Base-by-base conservation (phyloP, 2,888 invertebrate genomes). In the Hyposoter dolosus region DNA sequence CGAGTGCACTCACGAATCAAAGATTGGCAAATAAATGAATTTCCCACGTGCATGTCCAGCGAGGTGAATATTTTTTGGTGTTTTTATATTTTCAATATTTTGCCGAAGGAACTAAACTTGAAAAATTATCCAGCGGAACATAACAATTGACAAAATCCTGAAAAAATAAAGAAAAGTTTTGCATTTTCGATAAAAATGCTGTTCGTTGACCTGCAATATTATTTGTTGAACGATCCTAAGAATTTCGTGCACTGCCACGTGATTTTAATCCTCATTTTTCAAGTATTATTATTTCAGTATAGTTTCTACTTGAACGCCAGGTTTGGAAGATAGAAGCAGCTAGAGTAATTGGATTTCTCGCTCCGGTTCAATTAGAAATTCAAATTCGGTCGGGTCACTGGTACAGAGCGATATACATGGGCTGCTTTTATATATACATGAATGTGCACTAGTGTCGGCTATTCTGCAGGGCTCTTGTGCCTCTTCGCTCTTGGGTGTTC, bases 281-380 rank as follows among this genome's bases (percentile, higher is more conserved):
- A 60, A 60, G 60, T 60, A 60, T 60, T 10, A 60, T 60, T 60
- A 60, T 60, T 60, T 28, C 60, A 15, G 15, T 60, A 56, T 71
- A 76, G 85, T 83, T 83, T 83, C 68, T 63, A 86, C 72, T 80
- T 74, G 63, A 66, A 66, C 56, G 72, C 63, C 17, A 68, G 68
- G 66, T 80, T 76, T 60, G 72, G 83, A 80, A 72, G 47, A 81
- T 69, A 83, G 82, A 79, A 85, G 84, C 82, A 84, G 84, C 77
- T 82, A 66, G 85, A 88, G 88, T 88, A 88, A 88, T 88, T 88
- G 88, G 88, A 88, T 87, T 88, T 86, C 86, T 87, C 85, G 88
- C 84, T 88, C 89, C 90, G 89, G 91, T 92, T 90, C 92, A 92
- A 93, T 93, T 93, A 92, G 93, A 92, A 93, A 93, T 93, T 93